Evolutionary conservation across 2,797 vertebrate genomes (phyloP).

Genomic region (Esox masquinongy): DNA sequence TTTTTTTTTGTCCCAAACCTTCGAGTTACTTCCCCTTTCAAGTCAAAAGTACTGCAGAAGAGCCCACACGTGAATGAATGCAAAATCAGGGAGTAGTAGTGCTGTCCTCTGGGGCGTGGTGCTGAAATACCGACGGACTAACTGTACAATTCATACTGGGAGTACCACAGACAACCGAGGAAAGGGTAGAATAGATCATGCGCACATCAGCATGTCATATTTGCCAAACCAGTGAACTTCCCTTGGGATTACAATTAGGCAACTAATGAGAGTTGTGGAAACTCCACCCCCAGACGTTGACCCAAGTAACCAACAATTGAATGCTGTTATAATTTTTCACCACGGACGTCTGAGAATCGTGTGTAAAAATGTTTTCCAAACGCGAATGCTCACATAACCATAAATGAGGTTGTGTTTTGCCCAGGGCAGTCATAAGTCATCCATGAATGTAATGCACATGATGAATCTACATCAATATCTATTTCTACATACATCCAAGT

Average conservation of each 20-base stretch:
- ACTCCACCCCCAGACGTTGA: background rate
- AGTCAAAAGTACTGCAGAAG: background rate
- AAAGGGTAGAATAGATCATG: background rate
- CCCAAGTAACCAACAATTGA: background rate
- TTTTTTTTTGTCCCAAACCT: background rate
- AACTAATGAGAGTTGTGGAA: background rate
- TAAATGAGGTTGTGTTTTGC: background rate
- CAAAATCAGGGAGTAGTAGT: slow-evolving; percentile 15
- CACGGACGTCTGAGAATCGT: background rate
- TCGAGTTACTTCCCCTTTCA: background rate
- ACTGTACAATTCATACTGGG: background rate
- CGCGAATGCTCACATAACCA: background rate
- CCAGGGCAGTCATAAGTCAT: background rate
- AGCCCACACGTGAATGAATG: background rate
- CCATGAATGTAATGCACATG: no score
- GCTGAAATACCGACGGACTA: slow-evolving; percentile 50
- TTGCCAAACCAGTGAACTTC: background rate
- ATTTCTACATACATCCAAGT: no score
- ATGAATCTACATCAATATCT: no score
- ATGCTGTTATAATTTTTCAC: background rate
- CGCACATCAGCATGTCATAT: background rate
- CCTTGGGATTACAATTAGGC: background rate
- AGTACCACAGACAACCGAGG: background rate
- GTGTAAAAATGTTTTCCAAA: background rate
- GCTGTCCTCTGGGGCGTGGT: slow-evolving; percentile 66